Percentiles rank a stretch among this genome's conserved stretches.
Evolutionary conservation across 2,888 invertebrate species (phyloP).

Genomic region (Brachyptera putata): DNA sequence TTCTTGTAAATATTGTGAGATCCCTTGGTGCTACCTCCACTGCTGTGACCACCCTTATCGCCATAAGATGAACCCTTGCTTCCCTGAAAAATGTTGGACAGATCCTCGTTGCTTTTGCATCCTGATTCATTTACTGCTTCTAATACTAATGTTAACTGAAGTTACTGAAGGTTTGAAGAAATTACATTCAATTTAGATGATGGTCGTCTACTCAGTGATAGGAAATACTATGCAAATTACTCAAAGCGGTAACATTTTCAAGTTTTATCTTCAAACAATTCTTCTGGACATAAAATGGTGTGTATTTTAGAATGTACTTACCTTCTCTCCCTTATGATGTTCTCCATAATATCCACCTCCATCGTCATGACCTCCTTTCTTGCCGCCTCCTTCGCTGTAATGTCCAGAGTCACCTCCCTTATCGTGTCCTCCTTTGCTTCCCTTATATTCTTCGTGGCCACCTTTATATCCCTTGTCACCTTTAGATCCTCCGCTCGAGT

Average conservation of each 20-base stretch:
- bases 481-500: constrained; percentile 25
- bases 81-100: constrained; percentile 20
- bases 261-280: too few species aligned
- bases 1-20: constrained; percentile 37
- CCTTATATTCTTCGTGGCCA: not conserved
- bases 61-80: constrained; percentile 31
- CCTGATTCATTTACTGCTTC: too few species aligned
- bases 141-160: too few species aligned
- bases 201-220: too few species aligned
- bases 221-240: too few species aligned
- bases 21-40: constrained; percentile 35
- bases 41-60: constrained; percentile 32
- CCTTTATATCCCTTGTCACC: constrained; percentile 34
- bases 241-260: too few species aligned
- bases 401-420: constrained; percentile 29
- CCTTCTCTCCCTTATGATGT: constrained; percentile 34
- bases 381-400: constrained; percentile 26
- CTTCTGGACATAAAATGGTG: too few species aligned
- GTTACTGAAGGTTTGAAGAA: too few species aligned
- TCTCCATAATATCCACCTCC: constrained; percentile 35
- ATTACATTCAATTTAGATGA: too few species aligned
- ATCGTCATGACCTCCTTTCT: constrained; percentile 33
- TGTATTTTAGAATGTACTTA: too few species aligned
- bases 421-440: constrained; percentile 21
- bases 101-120: too few species aligned